Evolutionary conservation across 2,888 invertebrate species (phyloP).

Genomic region (Microctonus hyperodae): DNA sequence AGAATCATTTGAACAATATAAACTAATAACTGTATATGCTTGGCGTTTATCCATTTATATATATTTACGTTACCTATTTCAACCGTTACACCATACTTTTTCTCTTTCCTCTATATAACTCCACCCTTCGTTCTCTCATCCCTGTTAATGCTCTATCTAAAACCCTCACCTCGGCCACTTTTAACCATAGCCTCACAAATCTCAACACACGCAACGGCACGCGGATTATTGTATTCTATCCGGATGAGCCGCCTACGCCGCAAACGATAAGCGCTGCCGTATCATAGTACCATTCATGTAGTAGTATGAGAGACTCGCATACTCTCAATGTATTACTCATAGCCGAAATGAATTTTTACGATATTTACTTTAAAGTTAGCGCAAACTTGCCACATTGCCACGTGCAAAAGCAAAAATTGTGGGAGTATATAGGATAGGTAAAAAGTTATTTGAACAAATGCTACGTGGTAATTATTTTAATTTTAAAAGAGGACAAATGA

Average conservation of each 20-base stretch:
- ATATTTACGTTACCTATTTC: background rate
- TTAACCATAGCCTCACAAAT: slow-evolving; percentile 18
- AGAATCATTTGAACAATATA: slow-evolving; percentile 52
- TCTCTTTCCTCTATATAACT: background rate
- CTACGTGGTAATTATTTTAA: background rate
- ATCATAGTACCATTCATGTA: too few relatives aligned
- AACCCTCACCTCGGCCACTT: slow-evolving; percentile 13
- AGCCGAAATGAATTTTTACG: slow-evolving; percentile 42
- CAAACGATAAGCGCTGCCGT: background rate
- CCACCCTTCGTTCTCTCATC: background rate
- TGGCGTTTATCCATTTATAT: background rate
- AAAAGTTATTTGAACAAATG: slow-evolving; percentile 12
- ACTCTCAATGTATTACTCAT: slow-evolving; percentile 37
- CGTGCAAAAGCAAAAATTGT: background rate
- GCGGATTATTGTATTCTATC: slow-evolving; percentile 27
- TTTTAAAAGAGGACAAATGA: too few relatives aligned
- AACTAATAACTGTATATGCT: slow-evolving; percentile 42
- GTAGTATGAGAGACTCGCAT: background rate
- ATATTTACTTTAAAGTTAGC: slow-evolving; percentile 46
- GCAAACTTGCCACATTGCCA: slow-evolving; percentile 37
- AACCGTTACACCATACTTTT: background rate
- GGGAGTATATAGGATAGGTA: background rate
- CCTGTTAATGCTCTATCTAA: background rate
- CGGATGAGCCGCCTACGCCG: background rate
- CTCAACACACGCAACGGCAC: slow-evolving; percentile 7